Base-by-base conservation (phyloP, 2,113 vertebrate species). In the Benitochromis conjunctus region DNA sequence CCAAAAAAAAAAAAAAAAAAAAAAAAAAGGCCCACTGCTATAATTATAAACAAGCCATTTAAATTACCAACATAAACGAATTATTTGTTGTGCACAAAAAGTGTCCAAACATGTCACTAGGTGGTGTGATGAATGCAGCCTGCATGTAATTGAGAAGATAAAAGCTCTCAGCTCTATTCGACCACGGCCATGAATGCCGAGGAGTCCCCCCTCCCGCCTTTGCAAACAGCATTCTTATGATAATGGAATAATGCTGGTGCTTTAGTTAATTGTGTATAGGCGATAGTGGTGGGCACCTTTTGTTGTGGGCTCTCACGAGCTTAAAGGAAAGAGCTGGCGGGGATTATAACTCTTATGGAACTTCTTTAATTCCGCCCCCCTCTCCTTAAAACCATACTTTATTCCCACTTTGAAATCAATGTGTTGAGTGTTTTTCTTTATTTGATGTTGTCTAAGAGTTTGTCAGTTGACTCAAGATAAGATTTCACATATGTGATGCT, bases 151-250 rank as follows among this genome's bases (percentile, higher is more conserved):
- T 91, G 85, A 87, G 89, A 93, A 94, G 92, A 94, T 93, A 94
- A 95, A 94, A 94, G 89, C 89, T 89, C 91, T 58, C n/a, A 10
- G 89, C 88, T 94, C 91, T 71, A 87, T 92, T 90, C 69, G 82
- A 81, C 87, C 55, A 92, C 80, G 53, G 90, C 87, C 89, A 90
- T 93, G 92, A 95, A 94, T 94, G 91, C 89, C 78, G 87, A 93
- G 93, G 91, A 92, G 89, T 83, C 69, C 79, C 91, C 78, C 89
- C 91, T 85, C 88, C 92, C 89, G 82, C 91, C 90, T 90, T 88
- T 88, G 87, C 95, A 93, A 94, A 92, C 93, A 95, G 94, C 94
- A 95, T 96, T 96, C 94, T 96, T 95, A 96, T 96, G 95, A 95
- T 96, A 96, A 96, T 95, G 86, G 91, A 85, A 94, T 95, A 96